phyloP scores from a whole-genome alignment of 2,113 vertebrate genomes.

The Dicrurus megarhynchus region DNA sequence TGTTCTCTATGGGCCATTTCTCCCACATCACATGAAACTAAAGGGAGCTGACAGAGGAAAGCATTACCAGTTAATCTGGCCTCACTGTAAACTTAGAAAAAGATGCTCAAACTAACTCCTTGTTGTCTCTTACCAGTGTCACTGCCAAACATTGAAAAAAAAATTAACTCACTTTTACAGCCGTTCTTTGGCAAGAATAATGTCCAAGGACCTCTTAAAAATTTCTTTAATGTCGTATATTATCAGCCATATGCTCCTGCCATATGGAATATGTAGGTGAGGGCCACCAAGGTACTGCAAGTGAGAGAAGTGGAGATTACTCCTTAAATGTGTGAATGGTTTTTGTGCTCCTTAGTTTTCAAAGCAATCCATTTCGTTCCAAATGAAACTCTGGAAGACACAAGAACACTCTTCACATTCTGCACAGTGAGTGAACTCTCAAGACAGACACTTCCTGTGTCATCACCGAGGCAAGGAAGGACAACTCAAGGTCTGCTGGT shows the following conservation, averaged over 20 bases:
- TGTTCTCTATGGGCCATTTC: neutral
- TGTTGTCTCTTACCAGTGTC: neutral
- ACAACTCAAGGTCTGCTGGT: neutral
- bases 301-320: neutral
- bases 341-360: neutral
- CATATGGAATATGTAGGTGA: fast-evolving
- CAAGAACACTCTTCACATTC: neutral
- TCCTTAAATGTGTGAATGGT: neutral
- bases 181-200: neutral
- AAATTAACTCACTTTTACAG: neutral
- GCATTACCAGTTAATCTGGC: neutral
- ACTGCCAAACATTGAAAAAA: neutral
- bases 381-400: neutral
- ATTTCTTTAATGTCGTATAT: neutral
- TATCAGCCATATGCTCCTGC: neutral
- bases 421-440: neutral
- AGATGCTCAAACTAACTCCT: neutral
- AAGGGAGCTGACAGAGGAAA: neutral
- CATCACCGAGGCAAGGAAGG: neutral
- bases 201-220: neutral
- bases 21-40: neutral
- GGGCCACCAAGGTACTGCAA: neutral
- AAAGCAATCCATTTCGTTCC: fast-evolving
- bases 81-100: neutral
- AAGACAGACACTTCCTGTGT: neutral